Evolutionary conservation across 1,140 invertebrate genomes (phyloP), one percentile per base, ranked within the genome.

Genomic region (Drosophila parvula): DNA sequence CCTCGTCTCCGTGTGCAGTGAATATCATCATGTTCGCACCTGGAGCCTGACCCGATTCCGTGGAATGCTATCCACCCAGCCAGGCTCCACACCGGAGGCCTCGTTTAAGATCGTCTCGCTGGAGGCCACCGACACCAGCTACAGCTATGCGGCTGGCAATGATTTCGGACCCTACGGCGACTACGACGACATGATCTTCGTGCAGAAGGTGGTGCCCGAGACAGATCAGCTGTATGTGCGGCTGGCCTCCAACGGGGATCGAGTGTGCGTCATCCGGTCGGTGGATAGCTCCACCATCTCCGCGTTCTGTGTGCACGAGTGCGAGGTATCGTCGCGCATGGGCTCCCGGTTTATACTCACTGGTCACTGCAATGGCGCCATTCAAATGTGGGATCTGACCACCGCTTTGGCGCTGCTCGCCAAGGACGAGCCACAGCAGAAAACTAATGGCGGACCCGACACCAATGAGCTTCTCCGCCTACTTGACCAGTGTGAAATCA

Each of bases 361-460:
- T 16, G 98, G 98, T 6, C 98, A 99, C 92, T 95, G 96, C 16
- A 98, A 97, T 91, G 98, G 98, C 50, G 96, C 96, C 55, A 96
- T 99, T 79, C 98, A 99, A 94, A 98, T 99, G 96, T 99, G 98
- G 98, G 98, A 99, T 93, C 93, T 99, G 36, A 99, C 98, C 4
- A 99, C 98, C 10, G 98, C 98, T 48, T 93, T 99, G 18, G 97
- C 99, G 92, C 94, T 96, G 59, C 93, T 95, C 86, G 93, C 94
- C 82, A 95, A 96, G 93, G 93, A 94, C 82, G 93, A 94, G 91
- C 93, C 93, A 91, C 94, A 95, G 95, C 92, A 92, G 76, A 85
- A 91, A 81, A 83, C 78, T 28, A 94, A 95, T 73, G 97, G 98
- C 80, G 98, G 98, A 44, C 98, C 98, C 51, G 96, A 96, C 14